Percentiles rank a stretch among this genome's conserved stretches.
phyloP scores from a whole-genome alignment of 2,888 invertebrate genomes.

The Tortrix viridana region DNA sequence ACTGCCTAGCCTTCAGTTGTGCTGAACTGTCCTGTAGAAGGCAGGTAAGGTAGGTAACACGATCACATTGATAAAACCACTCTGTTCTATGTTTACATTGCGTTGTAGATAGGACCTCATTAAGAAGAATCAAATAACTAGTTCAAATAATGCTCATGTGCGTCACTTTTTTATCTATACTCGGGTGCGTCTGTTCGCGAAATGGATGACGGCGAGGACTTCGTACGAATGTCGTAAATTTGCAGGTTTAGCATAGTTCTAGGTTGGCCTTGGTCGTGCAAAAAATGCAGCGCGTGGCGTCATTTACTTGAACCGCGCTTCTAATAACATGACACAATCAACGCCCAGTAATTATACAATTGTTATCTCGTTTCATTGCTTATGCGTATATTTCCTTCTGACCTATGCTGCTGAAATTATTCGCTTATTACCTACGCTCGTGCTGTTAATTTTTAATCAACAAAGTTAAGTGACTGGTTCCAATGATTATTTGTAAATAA shows the following conservation, averaged over 20 bases:
- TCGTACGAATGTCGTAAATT: slow-evolving; percentile 1
- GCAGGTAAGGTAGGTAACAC: slow-evolving; percentile 13
- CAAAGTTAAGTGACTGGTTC: no score
- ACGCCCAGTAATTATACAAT: no score
- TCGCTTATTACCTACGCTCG: no score
- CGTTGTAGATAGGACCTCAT: neutral
- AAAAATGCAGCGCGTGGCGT: slow-evolving; percentile 7
- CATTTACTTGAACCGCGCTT: no score
- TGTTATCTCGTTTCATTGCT: no score
- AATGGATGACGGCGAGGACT: slow-evolving; percentile 9
- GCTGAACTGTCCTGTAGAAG: neutral
- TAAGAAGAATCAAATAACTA: slow-evolving; percentile 3
- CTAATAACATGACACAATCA: no score
- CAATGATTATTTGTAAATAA: no score
- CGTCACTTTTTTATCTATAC: neutral
- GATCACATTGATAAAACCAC: slow-evolving; percentile 23
- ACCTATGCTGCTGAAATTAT: no score
- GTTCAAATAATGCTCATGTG: neutral
- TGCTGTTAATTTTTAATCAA: no score
- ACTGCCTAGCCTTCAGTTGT: neutral
- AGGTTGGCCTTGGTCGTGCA: slow-evolving; percentile 22
- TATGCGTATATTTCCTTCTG: no score
- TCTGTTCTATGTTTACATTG: slow-evolving; percentile 16
- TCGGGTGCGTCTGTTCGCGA: slow-evolving; percentile 1
- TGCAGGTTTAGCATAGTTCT: neutral